Evolutionary conservation across 2,888 invertebrate genomes (phyloP).

Genomic region (Nymphalis c-album): DNA sequence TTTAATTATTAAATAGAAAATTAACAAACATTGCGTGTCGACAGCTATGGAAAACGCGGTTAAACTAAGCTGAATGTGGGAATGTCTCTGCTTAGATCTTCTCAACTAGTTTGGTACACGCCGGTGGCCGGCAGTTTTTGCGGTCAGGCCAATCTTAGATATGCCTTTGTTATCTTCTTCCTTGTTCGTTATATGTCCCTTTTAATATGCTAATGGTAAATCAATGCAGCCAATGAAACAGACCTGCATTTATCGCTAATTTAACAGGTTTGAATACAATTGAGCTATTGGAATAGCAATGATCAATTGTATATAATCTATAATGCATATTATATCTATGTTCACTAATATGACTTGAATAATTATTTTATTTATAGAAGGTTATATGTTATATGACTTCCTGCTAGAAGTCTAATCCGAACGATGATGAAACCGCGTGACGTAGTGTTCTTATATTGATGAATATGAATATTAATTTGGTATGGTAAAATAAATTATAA

Average conservation of each 20-base stretch:
- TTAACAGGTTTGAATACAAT: background rate
- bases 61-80: slow-evolving; percentile 62
- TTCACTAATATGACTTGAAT: too few relatives aligned
- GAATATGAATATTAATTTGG: too few relatives aligned
- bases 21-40: slow-evolving; percentile 37
- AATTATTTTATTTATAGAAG: too few relatives aligned
- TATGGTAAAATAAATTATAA: too few relatives aligned
- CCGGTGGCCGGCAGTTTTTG: slow-evolving; percentile 60
- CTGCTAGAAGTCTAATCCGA: too few relatives aligned
- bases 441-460: too few relatives aligned
- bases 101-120: slow-evolving; percentile 67
- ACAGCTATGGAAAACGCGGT: slow-evolving; percentile 48
- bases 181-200: slow-evolving; percentile 37
- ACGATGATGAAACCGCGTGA: too few relatives aligned
- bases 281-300: background rate
- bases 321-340: background rate
- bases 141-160: slow-evolving; percentile 58
- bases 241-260: background rate
- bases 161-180: slow-evolving; percentile 56
- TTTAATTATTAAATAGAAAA: too few relatives aligned
- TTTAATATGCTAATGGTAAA: slow-evolving; percentile 36
- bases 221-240: slow-evolving; percentile 20
- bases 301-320: background rate
- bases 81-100: slow-evolving; percentile 65
- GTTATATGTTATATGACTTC: too few relatives aligned